Evolutionary conservation across 2,888 invertebrate genomes (phyloP).

Genomic region (Parapristionchus giblindavisi): DNA sequence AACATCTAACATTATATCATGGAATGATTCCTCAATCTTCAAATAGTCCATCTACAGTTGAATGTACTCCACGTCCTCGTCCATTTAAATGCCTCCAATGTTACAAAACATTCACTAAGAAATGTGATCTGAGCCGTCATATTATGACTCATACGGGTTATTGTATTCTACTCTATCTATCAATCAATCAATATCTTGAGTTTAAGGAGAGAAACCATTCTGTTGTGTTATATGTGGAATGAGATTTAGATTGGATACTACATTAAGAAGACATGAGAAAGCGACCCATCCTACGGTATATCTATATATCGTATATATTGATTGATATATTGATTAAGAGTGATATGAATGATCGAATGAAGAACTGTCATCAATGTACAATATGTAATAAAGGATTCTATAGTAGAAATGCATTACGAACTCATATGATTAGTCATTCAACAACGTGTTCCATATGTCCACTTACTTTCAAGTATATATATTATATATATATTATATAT

Average conservation of each 20-base stretch:
- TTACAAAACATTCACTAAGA: background rate
- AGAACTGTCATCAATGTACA: constrained; percentile 13
- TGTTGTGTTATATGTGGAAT: background rate
- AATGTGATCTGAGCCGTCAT: constrained; percentile 1
- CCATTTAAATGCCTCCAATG: background rate
- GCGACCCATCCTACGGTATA: background rate
- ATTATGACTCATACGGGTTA: constrained; percentile 16
- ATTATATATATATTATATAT: background rate
- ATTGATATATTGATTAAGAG: too few species aligned
- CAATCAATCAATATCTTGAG: background rate
- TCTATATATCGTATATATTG: background rate
- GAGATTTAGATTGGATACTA: constrained; percentile 15
- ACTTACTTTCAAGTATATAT: constrained; percentile 25
- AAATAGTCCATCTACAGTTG: background rate
- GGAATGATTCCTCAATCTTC: constrained; percentile 2
- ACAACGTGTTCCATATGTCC: constrained; percentile 3
- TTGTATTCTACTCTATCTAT: background rate
- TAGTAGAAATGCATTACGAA: constrained; percentile 2
- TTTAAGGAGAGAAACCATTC: constrained; percentile 30
- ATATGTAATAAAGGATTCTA: constrained; percentile 1
- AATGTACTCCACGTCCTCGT: background rate
- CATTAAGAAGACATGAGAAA: constrained; percentile 31
- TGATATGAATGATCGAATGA: too few species aligned
- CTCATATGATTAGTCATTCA: constrained; percentile 27
- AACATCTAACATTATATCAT: background rate